phyloP scores from a whole-genome alignment of 1,140 invertebrate species.

The Leguminivora glycinivorella region DNA sequence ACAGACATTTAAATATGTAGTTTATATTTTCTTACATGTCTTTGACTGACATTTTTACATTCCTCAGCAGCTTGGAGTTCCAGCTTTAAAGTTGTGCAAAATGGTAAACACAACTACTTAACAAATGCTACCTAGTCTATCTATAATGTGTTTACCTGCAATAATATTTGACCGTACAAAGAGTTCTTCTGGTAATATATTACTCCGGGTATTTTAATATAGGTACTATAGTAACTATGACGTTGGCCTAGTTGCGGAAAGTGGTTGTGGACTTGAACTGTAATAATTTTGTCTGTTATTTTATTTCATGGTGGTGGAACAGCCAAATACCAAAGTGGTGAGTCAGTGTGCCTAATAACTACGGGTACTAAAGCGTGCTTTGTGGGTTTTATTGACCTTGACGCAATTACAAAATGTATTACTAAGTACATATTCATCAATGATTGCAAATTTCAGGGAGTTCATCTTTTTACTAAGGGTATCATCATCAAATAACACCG shows the following conservation, averaged over 20 bases:
- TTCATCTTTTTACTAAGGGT: too few species aligned
- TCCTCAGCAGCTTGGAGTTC: too few species aligned
- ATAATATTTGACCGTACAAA: background rate
- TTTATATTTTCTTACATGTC: too few species aligned
- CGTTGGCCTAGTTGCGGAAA: background rate
- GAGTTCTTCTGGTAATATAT: background rate
- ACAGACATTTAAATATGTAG: too few species aligned
- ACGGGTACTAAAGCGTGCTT: constrained; percentile 45
- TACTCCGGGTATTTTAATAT: background rate
- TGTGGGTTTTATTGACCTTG: constrained; percentile 6
- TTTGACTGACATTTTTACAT: too few species aligned
- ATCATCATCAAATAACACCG: too few species aligned
- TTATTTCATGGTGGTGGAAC: constrained; percentile 75
- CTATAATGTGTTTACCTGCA: background rate
- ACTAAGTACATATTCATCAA: too few species aligned
- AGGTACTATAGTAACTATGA: background rate
- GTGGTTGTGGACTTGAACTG: background rate
- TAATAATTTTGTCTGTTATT: constrained; percentile 33
- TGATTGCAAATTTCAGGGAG: too few species aligned
- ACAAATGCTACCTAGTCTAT: background rate
- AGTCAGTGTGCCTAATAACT: constrained; percentile 56
- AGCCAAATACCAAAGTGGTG: constrained; percentile 50
- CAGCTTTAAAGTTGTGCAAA: background rate
- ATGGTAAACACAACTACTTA: background rate
- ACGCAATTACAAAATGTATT: background rate